Percentiles rank a stretch among this genome's conserved stretches.
These are phyloP conservation scores for Poicephalus gulielmi DNA, from an alignment of 2,113 vertebrate species.

Conservation along the genomic window DNA sequence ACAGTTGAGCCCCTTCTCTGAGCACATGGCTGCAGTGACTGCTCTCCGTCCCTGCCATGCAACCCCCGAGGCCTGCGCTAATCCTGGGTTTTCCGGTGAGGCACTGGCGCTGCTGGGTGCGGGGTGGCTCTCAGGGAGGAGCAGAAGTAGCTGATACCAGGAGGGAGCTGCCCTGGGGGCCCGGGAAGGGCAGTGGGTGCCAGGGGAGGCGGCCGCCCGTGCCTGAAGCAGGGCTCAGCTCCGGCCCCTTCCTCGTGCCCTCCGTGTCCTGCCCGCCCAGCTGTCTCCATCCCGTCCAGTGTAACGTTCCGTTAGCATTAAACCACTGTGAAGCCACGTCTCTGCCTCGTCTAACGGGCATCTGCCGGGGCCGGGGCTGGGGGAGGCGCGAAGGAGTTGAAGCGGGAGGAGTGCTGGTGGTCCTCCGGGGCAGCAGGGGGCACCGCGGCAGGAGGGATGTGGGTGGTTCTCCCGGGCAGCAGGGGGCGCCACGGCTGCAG, in stretches of 20 bases:
- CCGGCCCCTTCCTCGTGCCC: slow-evolving; percentile 37
- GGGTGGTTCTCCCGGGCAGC: not conserved
- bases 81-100: not conserved
- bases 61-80: accelerated
- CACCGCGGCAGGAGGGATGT: too few relatives aligned
- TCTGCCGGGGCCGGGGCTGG: not conserved
- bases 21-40: not conserved
- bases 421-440: not conserved
- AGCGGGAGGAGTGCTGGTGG: not conserved
- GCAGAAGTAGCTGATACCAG: not conserved
- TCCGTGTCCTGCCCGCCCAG: slow-evolving; percentile 61
- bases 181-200: not conserved
- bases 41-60: not conserved
- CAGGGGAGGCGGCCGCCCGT: not conserved
- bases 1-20: not conserved
- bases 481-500: not conserved
- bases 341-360: slow-evolving; percentile 26
- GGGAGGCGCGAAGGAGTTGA: not conserved
- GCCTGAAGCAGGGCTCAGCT: not conserved
- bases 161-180: not conserved
- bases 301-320: slow-evolving; percentile 84
- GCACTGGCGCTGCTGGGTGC: not conserved
- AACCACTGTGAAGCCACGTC: slow-evolving; percentile 87
- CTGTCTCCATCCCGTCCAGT: slow-evolving; percentile 70
- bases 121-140: not conserved